Base-by-base conservation (phyloP, 2,797 vertebrate genomes). In the Megaceryle alcyon region DNA sequence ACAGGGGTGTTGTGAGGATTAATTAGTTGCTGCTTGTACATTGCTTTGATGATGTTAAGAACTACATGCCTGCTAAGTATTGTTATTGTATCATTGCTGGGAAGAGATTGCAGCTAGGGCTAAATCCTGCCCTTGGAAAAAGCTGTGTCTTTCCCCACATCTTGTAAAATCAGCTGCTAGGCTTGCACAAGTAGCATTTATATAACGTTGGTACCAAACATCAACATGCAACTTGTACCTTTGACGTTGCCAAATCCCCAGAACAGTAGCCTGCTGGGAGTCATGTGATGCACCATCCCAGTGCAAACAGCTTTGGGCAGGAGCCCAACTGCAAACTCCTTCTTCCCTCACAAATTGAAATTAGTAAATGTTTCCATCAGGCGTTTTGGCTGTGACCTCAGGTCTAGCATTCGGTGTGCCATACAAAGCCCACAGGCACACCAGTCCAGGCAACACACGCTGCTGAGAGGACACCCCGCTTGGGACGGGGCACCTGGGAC, bases 41-140 rank as follows among this genome's bases (percentile, higher is more conserved):
- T 46, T 11, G n/a, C 93, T 97, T 96, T 96, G 95, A 96, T 96
- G 90, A 94, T 95, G 81, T 85, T 93, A 94, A 90, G 92, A 92
- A 86, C 68, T 96, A 96, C 91, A 93, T 93, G 85, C 53, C 71
- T 90, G 70, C 70, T 95, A 92, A 95, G 90, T 94, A 69, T 87
- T 96, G 88, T 96, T 93, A 93, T 95, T 88, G 88, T 95, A 91
- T 77, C 90, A 64, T 4, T 35, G 59, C 86, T 82, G 78, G 86
- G 89, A 92, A 94, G 84, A 79, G 88, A 86, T 41, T 93, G 86
- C 85, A 95, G 76, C 61, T 25, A 72, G 49, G 39, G n/a, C 80
- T 91, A 82, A 93, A 93, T 94, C 77, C 82, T 82, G 61, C 59
- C 66, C 92, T 94, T 82, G 86, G 91, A 96, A 78, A 83, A 92